Evolutionary conservation across 2,113 vertebrate genomes (phyloP), one percentile per base, ranked within the genome.

Genomic region (Atrichornis clamosus): DNA sequence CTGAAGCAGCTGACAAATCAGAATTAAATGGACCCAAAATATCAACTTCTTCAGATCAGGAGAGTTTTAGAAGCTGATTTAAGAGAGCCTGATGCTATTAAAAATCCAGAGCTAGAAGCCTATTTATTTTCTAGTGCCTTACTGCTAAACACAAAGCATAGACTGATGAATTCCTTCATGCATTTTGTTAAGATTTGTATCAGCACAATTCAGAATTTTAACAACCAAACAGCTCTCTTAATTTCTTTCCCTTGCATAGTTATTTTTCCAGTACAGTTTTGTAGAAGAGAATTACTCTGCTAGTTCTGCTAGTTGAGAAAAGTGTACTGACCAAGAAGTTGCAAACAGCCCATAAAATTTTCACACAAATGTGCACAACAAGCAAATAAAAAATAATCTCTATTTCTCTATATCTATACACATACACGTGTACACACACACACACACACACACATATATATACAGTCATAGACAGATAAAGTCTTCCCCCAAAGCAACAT

Each of bases 151-250:
- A 82, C 32, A 87, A 85, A 95, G 50, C 58, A 78, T 39, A 82
- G 90, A 65, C 16, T 80, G 83, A 83, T 75, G 15, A 93, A 90
- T 88, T 78, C 33, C 85, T 94, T 49, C n/a, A 55, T 10, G 16
- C 1, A 2, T 44, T 94, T 87, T 86, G 50, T 81, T 58, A 68
- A 89, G 69, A 92, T 60, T 68, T 78, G 37, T 78, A 92, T 44
- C 84, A 76, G 64, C 53, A 73, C 65, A 78, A 44, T 35, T 79
- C 69, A 91, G 87, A 95, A 92, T 82, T 92, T 82, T 69, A 95
- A 64, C 44, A 87, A 72, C 39, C 41, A 92, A 89, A 76, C 80
- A 95, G 73, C 73, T 87, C 73, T 53, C 69, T 78, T 73, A 10
- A 47, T 90, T 81, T 77, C 68, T 67, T 92, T 70, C 30, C 19